These are phyloP conservation scores for Hycleus phaleratus DNA, from an alignment of 1,140 invertebrate genomes.

Conservation along the genomic window DNA sequence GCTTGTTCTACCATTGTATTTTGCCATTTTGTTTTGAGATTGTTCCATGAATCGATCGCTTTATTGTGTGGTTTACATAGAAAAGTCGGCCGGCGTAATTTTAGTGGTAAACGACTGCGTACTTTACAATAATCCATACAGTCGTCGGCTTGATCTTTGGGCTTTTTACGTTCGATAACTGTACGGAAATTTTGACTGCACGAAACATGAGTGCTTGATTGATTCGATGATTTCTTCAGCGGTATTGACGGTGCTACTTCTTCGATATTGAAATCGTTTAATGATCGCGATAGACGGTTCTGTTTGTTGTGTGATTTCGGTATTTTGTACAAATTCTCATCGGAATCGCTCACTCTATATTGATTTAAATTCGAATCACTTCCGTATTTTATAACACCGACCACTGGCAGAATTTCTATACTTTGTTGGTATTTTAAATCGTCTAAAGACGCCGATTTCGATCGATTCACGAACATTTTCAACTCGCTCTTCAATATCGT, in stretches of 20 bases:
- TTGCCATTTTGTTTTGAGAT: conserved; percentile 33
- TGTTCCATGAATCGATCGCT: conserved; percentile 28
- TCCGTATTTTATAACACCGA: conserved; percentile 29
- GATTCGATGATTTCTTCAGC: conserved; percentile 19
- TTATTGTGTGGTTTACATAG: conserved; percentile 28
- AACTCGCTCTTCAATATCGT: conserved; percentile 21
- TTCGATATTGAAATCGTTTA: conserved; percentile 35
- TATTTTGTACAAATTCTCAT: conserved; percentile 36
- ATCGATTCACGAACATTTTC: conserved; percentile 6
- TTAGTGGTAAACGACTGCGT: conserved; percentile 25
- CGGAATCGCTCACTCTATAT: conserved; percentile 12
- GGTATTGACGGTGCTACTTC: not conserved
- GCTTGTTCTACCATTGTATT: conserved; percentile 34
- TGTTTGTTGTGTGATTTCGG: conserved; percentile 25
- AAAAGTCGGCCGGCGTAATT: conserved; percentile 24
- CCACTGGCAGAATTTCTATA: conserved; percentile 2
- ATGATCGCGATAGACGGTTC: conserved; percentile 31
- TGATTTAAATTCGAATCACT: conserved; percentile 33
- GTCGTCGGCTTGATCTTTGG: not conserved
- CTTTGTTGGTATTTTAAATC: conserved; percentile 1
- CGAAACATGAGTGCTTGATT: conserved; percentile 28
- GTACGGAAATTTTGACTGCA: conserved; percentile 30
- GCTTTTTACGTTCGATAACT: not conserved
- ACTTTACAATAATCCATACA: conserved; percentile 28
- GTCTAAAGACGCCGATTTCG: not conserved